phyloP scores from a whole-genome alignment of 2,113 vertebrate genomes.

The Solea senegalensis region DNA sequence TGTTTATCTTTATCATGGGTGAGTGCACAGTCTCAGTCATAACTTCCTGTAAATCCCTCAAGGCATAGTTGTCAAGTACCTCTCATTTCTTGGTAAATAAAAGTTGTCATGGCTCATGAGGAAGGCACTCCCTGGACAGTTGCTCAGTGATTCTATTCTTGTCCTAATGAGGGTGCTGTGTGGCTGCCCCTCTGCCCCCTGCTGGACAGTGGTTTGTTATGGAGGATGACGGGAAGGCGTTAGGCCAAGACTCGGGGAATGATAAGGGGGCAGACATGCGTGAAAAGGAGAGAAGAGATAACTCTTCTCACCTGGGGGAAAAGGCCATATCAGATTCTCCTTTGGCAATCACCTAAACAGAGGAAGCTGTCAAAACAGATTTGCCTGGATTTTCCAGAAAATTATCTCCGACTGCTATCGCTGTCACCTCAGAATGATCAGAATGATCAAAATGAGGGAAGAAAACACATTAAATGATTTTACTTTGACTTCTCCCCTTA shows the following conservation, averaged over 20 bases:
- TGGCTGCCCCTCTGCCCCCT: background rate
- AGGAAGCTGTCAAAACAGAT: constrained; percentile 75
- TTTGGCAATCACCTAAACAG: constrained; percentile 57
- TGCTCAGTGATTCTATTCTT: background rate
- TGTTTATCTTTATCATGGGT: constrained; percentile 57
- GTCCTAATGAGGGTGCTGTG: background rate
- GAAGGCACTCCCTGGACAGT: constrained; percentile 23
- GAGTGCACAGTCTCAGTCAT: constrained; percentile 58
- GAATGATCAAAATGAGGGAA: constrained; percentile 24
- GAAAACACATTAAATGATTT: constrained; percentile 39
- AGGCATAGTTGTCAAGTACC: constrained; percentile 13
- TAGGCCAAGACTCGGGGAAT: constrained; percentile 32
- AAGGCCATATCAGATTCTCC: constrained; percentile 71
- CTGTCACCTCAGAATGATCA: constrained; percentile 54
- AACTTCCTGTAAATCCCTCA: constrained; percentile 54
- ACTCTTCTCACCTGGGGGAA: constrained; percentile 68
- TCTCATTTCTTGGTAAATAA: constrained; percentile 13
- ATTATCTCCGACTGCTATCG: constrained; percentile 53
- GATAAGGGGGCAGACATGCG: constrained; percentile 78
- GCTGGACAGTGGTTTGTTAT: constrained; percentile 28
- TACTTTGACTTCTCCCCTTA: background rate
- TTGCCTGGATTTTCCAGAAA: constrained; percentile 51
- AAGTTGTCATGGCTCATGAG: constrained; percentile 25
- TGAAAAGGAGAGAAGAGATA: constrained; percentile 75
- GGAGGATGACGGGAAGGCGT: constrained; percentile 45